Evolutionary conservation across 2,888 invertebrate species (phyloP), one percentile per base, ranked within the genome.

Genomic region (Leptopilina syphax): DNA sequence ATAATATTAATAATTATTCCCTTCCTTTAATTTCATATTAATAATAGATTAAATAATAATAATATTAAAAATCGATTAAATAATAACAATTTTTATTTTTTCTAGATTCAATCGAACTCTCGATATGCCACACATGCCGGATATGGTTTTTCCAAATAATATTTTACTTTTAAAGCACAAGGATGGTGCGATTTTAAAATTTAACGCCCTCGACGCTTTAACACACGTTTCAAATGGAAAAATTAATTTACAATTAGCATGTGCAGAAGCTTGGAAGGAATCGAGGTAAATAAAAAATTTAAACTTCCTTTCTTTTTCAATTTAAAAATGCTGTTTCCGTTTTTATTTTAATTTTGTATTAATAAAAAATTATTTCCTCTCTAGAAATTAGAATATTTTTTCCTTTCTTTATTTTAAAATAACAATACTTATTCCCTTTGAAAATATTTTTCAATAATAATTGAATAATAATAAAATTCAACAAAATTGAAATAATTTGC

Each of bases 121-220:
- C 80, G 93, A 94, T 80, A 93, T 99, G 85, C 98, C 98, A n/a
- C 97, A 98, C 90, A 94, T 98, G 87, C 99, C 99, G 6, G 99
- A 99, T 90, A 99, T 99, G 99, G 97, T 99, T 34, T 99, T 99
- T 93, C 97, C 98, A 27, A 96, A 97, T 87, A 99, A 99, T 90
- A 92, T 94, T 82, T 92, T 99, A 60, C 93, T 93, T 47, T 89
- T 99, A 65, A 92, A 93, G 68, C 97, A 98, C 91, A 93, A 92
- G 78, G 93, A 93, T 90, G 96, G 97, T 80, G 94, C 95, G 65
- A 90, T 90, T 10, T 93, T 99, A 84, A 94, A 95, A 87, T 99
- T 99, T 89, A 96, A 96, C 90, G 96, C 98, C 0, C 93, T 99
- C 81, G 98, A 98, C 93, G 98, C 99, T 0, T 92, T 99, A 77